Percentiles rank a stretch among this genome's conserved stretches.
These are phyloP conservation scores for Gasteruption jaculator DNA, from an alignment of 2,888 invertebrate genomes.

Conservation along the genomic window DNA sequence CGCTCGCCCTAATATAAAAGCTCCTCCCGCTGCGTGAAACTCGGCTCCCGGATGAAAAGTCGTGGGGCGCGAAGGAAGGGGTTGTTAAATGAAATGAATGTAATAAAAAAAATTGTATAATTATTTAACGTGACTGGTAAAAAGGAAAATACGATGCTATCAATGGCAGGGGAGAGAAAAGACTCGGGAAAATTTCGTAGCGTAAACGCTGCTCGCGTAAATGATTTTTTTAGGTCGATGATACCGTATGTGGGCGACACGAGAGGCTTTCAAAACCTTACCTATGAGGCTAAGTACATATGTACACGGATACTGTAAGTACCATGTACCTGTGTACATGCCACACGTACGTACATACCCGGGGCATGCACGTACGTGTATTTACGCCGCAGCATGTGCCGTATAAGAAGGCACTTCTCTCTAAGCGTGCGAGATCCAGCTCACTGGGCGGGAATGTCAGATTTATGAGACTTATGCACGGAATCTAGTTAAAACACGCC, in stretches of 20 bases:
- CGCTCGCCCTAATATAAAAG: too few relatives aligned
- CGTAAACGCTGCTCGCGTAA: conserved; percentile 28
- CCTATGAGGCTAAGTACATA: too few relatives aligned
- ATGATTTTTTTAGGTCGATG: conserved; percentile 35
- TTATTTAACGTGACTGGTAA: background rate
- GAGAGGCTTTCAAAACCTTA: too few relatives aligned
- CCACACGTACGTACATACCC: conserved; percentile 20
- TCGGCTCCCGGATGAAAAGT: too few relatives aligned
- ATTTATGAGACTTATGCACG: conserved; percentile 44
- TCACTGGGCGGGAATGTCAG: conserved; percentile 39
- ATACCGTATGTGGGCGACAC: too few relatives aligned
- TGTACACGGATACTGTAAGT: too few relatives aligned
- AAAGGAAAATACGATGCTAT: background rate
- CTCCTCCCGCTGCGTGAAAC: too few relatives aligned
- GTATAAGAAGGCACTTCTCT: conserved; percentile 40
- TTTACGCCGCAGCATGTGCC: conserved; percentile 25
- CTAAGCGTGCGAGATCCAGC: conserved; percentile 38
- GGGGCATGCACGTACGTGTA: conserved; percentile 13
- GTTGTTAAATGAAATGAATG: too few relatives aligned
- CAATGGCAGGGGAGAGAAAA: background rate
- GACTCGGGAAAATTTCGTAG: too few relatives aligned
- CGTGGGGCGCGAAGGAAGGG: too few relatives aligned
- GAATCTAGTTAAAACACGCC: conserved; percentile 41
- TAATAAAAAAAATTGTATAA: too few relatives aligned
- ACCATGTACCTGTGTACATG: too few relatives aligned